Evolutionary conservation across 2,888 invertebrate genomes (phyloP), one percentile per base, ranked within the genome.

Genomic region (Clostera curtula): DNA sequence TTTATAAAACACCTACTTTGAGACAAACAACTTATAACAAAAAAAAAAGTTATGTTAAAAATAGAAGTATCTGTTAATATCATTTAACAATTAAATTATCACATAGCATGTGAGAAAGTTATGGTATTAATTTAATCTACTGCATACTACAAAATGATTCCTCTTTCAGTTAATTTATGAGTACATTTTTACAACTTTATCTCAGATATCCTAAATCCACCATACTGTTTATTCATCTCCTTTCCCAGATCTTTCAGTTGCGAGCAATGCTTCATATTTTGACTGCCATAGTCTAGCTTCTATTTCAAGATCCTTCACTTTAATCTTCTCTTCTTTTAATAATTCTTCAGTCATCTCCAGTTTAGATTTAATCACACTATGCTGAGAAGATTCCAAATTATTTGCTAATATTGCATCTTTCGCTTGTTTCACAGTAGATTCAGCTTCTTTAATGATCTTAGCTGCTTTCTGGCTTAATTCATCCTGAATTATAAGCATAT

Each of bases 401-500:
- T 63, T 61, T 6, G 50, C 55, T 7, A 67, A 20, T 2, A 72
- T 51, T 16, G 72, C 68, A 8, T 37, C 49, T 47, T 75, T 75
- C n/a, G 79, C 83, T 7, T 65, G 43, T 19, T 66, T 54, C 2
- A 79, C 85, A 4, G 92, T 89, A 31, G 87, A 85, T 49, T 88
- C 80, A 0, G 92, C 92, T 64, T 92, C 90, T 43, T 87, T 87
- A 44, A 90, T 76, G 5, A 90, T 88, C 10, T 88, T 89, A 45
- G 89, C 88, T 22, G 87, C 86, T 47, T 90, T 87, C 1, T 88
- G 82, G 31, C 82, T 68, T 7, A 90, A 59, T 36, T 83, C 79
- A 12, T 91, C 89, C 62, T 90, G 89, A 24, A 85, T 82, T 3
- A 89, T 85, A 29, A 93, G 82, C 67, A 93, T 83, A 1, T 68